A percentile compares a stretch with the other conserved stretches of the same genome.
These are phyloP conservation scores for Sparus aurata DNA, from an alignment of 2,797 vertebrate genomes.

Conservation along the genomic window DNA sequence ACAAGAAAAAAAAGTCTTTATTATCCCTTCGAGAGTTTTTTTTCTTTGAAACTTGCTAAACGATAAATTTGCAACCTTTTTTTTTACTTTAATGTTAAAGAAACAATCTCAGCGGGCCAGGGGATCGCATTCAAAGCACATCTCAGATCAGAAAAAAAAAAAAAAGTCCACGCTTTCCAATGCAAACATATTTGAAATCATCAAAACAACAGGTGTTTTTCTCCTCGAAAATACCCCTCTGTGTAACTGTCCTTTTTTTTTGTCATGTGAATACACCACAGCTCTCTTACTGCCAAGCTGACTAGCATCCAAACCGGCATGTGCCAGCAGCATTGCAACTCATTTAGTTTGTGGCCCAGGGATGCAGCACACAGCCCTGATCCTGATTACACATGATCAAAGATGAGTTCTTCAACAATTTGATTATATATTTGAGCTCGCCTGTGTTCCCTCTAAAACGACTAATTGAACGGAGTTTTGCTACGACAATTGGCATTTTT, in stretches of 20 bases:
- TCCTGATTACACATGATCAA: slow-evolving; percentile 84
- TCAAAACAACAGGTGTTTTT: slow-evolving; percentile 80
- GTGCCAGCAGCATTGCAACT: slow-evolving; percentile 78
- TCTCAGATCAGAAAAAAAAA: slow-evolving; percentile 16
- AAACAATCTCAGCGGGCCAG: background rate
- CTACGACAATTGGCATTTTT: slow-evolving; percentile 78
- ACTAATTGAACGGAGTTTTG: slow-evolving; percentile 83
- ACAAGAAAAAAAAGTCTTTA: background rate
- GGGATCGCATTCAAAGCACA: slow-evolving; percentile 27
- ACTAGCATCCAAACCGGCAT: slow-evolving; percentile 80
- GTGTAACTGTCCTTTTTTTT: slow-evolving; percentile 78
- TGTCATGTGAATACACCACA: slow-evolving; percentile 72
- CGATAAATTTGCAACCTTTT: background rate
- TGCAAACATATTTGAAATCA: slow-evolving; percentile 69
- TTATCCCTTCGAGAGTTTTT: slow-evolving; percentile 12
- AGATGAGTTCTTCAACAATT: slow-evolving; percentile 76
- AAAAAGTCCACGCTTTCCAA: slow-evolving; percentile 38
- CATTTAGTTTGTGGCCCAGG: slow-evolving; percentile 77
- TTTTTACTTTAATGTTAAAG: background rate
- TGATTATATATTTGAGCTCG: slow-evolving; percentile 79
- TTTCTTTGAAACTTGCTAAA: slow-evolving; percentile 13
- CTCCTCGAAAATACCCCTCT: slow-evolving; percentile 62
- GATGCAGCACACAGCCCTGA: slow-evolving; percentile 76
- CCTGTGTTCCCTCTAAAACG: slow-evolving; percentile 75
- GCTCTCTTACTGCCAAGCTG: slow-evolving; percentile 79